These are phyloP conservation scores for Apteryx owenii DNA, from an alignment of 2,113 vertebrate genomes.

Conservation along the genomic window DNA sequence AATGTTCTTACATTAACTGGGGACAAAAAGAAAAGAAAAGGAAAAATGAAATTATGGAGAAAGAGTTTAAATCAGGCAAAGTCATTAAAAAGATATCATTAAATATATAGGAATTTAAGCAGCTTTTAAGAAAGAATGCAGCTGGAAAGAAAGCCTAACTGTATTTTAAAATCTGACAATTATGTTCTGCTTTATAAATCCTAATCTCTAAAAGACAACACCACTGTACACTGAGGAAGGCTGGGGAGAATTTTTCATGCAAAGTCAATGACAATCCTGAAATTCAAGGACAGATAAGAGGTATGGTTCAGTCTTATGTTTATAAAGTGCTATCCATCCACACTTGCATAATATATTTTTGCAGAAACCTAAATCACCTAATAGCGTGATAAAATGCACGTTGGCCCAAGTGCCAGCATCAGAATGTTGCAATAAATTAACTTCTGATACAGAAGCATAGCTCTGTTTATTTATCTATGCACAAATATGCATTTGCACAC, in stretches of 20 bases:
- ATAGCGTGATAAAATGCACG: conserved; percentile 48
- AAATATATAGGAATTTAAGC: conserved; percentile 63
- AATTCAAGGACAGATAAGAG: conserved; percentile 69
- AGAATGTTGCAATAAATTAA: conserved; percentile 60
- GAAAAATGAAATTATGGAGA: conserved; percentile 58
- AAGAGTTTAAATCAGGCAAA: conserved; percentile 55
- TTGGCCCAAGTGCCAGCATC: conserved; percentile 29
- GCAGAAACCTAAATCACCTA: conserved; percentile 60
- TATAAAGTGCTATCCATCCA: conserved; percentile 49
- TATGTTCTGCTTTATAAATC: conserved; percentile 56
- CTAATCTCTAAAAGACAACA: conserved; percentile 44
- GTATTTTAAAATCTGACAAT: conserved; percentile 63
- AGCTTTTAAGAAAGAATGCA: conserved; percentile 70
- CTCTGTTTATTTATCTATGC: conserved; percentile 25
- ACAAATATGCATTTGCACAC: neutral
- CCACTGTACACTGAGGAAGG: conserved; percentile 1
- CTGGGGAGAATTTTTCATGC: conserved; percentile 38
- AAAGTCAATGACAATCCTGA: conserved; percentile 56
- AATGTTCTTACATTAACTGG: conserved; percentile 54
- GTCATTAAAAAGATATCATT: conserved; percentile 55
- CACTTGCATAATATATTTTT: conserved; percentile 59
- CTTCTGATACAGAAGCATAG: conserved; percentile 10
- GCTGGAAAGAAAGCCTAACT: conserved; percentile 41
- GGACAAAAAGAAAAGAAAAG: conserved; percentile 38
- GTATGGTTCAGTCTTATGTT: conserved; percentile 28